A percentile compares a stretch with the other conserved stretches of the same genome.
Evolutionary conservation across 1,140 invertebrate species (phyloP).

Genomic region (Panulirus ornatus): DNA sequence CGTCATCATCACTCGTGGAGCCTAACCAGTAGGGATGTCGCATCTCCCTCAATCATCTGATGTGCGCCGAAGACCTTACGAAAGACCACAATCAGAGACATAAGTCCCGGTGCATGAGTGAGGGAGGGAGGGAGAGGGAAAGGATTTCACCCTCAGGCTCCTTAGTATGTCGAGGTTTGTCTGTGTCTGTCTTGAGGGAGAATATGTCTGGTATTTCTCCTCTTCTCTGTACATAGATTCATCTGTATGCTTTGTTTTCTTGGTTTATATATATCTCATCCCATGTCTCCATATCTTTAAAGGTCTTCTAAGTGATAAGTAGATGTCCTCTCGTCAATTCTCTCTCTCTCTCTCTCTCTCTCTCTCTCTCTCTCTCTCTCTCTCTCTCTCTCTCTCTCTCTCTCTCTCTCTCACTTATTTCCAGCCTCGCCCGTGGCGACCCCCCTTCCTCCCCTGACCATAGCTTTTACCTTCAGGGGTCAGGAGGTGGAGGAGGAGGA

Average conservation of each 20-base stretch:
- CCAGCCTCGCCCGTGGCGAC: neutral
- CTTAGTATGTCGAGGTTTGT: neutral
- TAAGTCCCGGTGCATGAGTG: neutral
- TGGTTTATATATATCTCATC: too few species aligned
- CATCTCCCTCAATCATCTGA: slow-evolving; percentile 31
- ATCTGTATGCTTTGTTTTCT: too few species aligned
- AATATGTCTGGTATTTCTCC: neutral
- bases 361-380: neutral
- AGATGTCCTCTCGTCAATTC: neutral
- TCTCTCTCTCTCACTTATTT: neutral
- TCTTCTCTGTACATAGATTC: neutral
- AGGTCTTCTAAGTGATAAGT: too few species aligned
- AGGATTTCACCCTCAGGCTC: neutral
- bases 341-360: slow-evolving; percentile 17
- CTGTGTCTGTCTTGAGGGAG: neutral
- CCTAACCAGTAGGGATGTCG: slow-evolving; percentile 40
- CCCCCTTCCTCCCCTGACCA: neutral
- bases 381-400: neutral
- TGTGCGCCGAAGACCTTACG: slow-evolving; percentile 14
- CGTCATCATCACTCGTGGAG: slow-evolving; percentile 34
- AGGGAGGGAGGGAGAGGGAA: neutral
- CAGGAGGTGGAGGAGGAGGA: too few species aligned
- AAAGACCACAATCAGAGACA: slow-evolving; percentile 18
- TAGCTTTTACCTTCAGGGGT: too few species aligned
- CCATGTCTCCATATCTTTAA: too few species aligned